A percentile compares a stretch with the other conserved stretches of the same genome.
Conservation (phyloP, 2,797 vertebrate genomes). For the Gambusia yucatana region DNA sequence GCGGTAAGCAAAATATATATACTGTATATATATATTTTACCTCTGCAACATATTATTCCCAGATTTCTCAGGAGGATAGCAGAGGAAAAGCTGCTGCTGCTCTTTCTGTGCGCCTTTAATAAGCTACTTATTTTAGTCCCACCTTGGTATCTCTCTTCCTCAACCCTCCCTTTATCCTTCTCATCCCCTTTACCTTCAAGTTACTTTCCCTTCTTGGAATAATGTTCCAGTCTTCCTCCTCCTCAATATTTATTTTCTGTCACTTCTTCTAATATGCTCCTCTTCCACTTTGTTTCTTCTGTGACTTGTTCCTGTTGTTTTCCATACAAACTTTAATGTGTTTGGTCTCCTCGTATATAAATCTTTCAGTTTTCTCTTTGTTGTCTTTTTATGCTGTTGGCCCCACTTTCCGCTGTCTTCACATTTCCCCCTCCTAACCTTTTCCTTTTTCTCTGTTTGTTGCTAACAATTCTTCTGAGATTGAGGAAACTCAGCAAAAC, state of each 20-base stretch:
- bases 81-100: conserved; percentile 60
- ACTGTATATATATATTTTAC: conserved; percentile 20
- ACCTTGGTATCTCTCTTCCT: conserved; percentile 53
- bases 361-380: conserved; percentile 6
- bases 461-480: conserved; percentile 60
- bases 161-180: conserved; percentile 26
- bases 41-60: conserved; percentile 70
- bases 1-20: conserved; percentile 57
- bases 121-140: conserved; percentile 76
- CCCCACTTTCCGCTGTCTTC: conserved; percentile 10
- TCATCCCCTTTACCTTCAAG: conserved; percentile 17
- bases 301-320: conserved; percentile 14
- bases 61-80: conserved; percentile 73
- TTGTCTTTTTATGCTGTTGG: neutral
- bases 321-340: conserved; percentile 1
- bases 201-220: conserved; percentile 25
- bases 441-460: conserved; percentile 39
- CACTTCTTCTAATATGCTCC: neutral
- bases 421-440: conserved; percentile 11
- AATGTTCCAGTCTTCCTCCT: neutral
- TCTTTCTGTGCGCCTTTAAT: conserved; percentile 65
- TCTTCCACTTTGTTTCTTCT: neutral
- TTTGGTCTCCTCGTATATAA: neutral
- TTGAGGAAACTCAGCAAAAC: conserved; percentile 73
- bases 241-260: conserved; percentile 15